phyloP scores from a whole-genome alignment of 2,888 invertebrate genomes.

The Amiota minor region DNA sequence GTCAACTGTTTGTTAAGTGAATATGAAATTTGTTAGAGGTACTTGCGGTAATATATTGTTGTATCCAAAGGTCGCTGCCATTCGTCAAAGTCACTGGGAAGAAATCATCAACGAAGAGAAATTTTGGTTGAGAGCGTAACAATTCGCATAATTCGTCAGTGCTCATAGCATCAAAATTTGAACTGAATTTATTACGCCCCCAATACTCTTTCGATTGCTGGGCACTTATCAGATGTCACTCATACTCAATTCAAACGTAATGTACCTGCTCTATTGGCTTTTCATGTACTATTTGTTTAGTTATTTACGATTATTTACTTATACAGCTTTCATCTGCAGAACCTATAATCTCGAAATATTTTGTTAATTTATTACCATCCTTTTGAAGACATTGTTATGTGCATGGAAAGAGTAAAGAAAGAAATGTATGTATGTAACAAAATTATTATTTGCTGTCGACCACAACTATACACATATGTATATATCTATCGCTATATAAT shows the following conservation, averaged over 20 bases:
- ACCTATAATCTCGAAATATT: constrained; percentile 50
- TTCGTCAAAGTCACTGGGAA: constrained; percentile 50
- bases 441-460: neutral
- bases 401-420: neutral
- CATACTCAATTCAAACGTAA: constrained; percentile 49
- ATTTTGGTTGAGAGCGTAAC: constrained; percentile 49
- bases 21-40: constrained; percentile 44
- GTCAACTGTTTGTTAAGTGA: constrained; percentile 68
- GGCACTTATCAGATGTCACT: constrained; percentile 15
- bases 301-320: constrained; percentile 4
- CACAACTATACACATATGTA: neutral
- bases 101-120: constrained; percentile 47
- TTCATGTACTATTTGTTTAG: neutral
- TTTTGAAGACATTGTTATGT: constrained; percentile 4
- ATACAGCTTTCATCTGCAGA: constrained; percentile 7
- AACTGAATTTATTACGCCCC: neutral
- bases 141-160: constrained; percentile 62
- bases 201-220: constrained; percentile 1
- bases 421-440: neutral
- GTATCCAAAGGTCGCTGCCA: constrained; percentile 38
- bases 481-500: neutral
- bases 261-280: neutral
- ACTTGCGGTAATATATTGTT: constrained; percentile 46
- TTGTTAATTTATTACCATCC: constrained; percentile 62
- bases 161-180: too few species aligned